A percentile compares a stretch with the other conserved stretches of the same genome.
phyloP scores from a whole-genome alignment of 2,113 vertebrate species.

The Merops nubicus region DNA sequence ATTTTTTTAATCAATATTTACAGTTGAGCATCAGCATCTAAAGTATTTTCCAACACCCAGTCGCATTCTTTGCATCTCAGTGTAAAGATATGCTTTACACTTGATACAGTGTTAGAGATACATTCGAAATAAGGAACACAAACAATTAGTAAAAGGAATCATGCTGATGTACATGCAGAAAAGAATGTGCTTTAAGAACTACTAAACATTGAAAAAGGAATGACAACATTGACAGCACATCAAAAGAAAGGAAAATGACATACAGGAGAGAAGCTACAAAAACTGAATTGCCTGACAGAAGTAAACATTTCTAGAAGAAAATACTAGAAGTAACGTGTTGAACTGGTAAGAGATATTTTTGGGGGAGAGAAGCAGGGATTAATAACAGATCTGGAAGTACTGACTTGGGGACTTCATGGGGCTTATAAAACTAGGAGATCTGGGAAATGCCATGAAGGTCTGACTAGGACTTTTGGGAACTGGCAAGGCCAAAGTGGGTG shows the following conservation, averaged over 20 bases:
- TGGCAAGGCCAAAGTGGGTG: conserved; percentile 71
- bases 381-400: conserved; percentile 81
- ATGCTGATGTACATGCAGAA: conserved; percentile 48
- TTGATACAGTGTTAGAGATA: conserved; percentile 41
- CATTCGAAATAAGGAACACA: conserved; percentile 43
- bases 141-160: conserved; percentile 23
- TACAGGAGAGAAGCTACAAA: conserved; percentile 59
- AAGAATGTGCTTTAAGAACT: conserved; percentile 6
- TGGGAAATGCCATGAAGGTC: conserved; percentile 71
- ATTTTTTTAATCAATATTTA: conserved; percentile 53
- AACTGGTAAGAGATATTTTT: conserved; percentile 11
- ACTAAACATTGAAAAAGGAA: conserved; percentile 47
- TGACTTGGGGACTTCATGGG: conserved; percentile 81
- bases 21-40: conserved; percentile 49
- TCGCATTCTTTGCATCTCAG: conserved; percentile 10
- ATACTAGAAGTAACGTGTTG: conserved; percentile 42
- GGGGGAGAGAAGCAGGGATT: conserved; percentile 19
- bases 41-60: conserved; percentile 54
- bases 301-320: conserved; percentile 53
- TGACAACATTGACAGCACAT: conserved; percentile 44
- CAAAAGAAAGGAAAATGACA: conserved; percentile 43
- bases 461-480: conserved; percentile 78
- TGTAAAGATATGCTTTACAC: conserved; percentile 62
- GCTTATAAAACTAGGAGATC: conserved; percentile 81
- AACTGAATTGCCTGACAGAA: conserved; percentile 38